phyloP scores from a whole-genome alignment of 2,113 vertebrate species.

The Scortum barcoo region DNA sequence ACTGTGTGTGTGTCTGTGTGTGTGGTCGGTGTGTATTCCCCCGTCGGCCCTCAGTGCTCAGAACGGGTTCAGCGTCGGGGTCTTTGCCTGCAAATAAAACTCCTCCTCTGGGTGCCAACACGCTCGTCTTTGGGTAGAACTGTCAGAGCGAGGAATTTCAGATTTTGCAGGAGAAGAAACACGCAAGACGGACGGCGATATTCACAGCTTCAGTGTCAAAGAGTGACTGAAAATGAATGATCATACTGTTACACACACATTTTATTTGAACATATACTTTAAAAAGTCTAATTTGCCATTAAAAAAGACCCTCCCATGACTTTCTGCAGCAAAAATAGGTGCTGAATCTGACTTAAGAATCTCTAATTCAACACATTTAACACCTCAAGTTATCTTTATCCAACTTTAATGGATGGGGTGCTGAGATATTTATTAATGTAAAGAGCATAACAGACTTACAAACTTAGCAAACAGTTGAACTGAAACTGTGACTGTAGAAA shows the following conservation, averaged over 20 bases:
- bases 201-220: slow-evolving; percentile 12
- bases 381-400: not conserved
- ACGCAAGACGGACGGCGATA: not conserved
- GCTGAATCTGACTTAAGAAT: not conserved
- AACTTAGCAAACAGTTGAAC: too few species aligned
- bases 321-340: not conserved
- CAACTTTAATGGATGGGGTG: not conserved
- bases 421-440: not conserved
- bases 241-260: not conserved
- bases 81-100: slow-evolving; percentile 66
- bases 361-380: too few species aligned
- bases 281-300: too few species aligned
- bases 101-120: slow-evolving; percentile 51
- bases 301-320: not conserved
- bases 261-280: not conserved
- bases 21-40: slow-evolving; percentile 58
- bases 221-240: not conserved
- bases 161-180: slow-evolving; percentile 16
- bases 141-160: slow-evolving; percentile 42
- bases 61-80: slow-evolving; percentile 68
- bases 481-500: too few species aligned
- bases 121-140: slow-evolving; percentile 36
- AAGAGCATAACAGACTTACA: not conserved
- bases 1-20: slow-evolving; percentile 22
- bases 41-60: slow-evolving; percentile 57